phyloP scores from a whole-genome alignment of 2,797 vertebrate genomes.

The Limnodromus scolopaceus region DNA sequence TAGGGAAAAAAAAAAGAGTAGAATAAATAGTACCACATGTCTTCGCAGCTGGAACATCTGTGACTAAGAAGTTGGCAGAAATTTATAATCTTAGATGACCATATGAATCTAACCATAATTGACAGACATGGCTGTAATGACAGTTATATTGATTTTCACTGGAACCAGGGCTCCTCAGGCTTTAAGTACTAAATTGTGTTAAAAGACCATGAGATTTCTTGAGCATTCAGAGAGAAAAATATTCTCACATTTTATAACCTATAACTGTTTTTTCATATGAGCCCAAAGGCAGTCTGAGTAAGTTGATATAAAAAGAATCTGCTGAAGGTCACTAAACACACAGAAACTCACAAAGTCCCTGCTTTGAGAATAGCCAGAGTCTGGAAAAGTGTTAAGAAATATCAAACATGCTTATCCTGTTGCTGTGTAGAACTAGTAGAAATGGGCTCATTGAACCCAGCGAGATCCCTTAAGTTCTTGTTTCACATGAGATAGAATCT shows the following conservation, averaged over 20 bases:
- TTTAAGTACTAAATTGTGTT: background rate
- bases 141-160: background rate
- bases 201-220: background rate
- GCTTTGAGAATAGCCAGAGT: background rate
- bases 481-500: background rate
- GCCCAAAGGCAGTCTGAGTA: background rate
- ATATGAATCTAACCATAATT: slow-evolving; percentile 10
- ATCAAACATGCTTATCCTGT: background rate
- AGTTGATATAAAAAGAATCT: background rate
- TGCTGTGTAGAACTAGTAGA: background rate
- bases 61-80: background rate
- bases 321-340: background rate
- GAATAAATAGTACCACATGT: background rate
- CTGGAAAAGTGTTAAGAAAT: background rate
- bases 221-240: background rate
- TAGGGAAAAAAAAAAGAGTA: background rate
- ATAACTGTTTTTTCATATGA: background rate
- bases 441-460: background rate
- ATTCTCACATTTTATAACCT: background rate
- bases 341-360: background rate
- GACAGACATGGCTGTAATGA: background rate
- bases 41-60: slow-evolving; percentile 20
- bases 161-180: background rate
- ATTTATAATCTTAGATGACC: background rate
- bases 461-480: background rate